phyloP scores from a whole-genome alignment of 2,113 vertebrate genomes.

The Oxyruncus cristatus region DNA sequence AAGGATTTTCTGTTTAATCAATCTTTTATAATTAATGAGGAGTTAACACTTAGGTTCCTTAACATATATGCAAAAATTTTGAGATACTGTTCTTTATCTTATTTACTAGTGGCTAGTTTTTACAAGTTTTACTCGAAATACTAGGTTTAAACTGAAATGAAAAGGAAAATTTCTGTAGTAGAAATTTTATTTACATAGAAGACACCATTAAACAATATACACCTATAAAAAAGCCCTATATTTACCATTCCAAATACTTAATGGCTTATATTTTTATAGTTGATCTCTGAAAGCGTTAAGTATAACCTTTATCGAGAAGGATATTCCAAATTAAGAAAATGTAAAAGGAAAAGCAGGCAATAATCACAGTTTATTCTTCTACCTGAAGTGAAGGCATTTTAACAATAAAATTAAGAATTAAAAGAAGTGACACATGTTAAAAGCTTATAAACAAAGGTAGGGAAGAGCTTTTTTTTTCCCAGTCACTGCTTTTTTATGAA shows the following conservation, averaged over 20 bases:
- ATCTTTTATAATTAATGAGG: neutral
- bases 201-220: neutral
- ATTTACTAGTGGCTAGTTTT: neutral
- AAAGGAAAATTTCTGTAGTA: neutral
- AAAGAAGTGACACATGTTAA: neutral
- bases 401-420: neutral
- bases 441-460: neutral
- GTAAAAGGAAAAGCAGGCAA: neutral
- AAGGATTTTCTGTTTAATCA: neutral
- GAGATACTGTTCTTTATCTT: neutral
- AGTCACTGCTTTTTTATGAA: neutral
- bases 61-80: neutral
- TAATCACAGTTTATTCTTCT: neutral
- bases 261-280: neutral
- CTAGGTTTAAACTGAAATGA: neutral
- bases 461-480: neutral
- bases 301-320: neutral
- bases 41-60: neutral
- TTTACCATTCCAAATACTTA: neutral
- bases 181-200: neutral
- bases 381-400: neutral
- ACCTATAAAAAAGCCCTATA: neutral
- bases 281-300: neutral
- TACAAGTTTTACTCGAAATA: neutral
- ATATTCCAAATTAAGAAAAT: neutral